Evolutionary conservation across 2,113 vertebrate genomes (phyloP).

Genomic region (Felis chaus): DNA sequence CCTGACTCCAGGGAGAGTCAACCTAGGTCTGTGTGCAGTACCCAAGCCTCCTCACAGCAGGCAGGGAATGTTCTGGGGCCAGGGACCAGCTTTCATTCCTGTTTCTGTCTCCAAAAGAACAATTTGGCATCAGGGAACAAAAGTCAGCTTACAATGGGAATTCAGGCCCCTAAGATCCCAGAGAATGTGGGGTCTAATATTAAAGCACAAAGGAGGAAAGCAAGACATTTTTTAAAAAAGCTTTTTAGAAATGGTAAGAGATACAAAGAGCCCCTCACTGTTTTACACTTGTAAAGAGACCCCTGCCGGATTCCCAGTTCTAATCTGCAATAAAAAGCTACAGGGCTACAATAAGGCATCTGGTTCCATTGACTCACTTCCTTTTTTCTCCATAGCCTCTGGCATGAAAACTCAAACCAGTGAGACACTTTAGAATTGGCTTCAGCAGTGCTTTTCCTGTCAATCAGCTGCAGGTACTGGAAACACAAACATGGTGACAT

Average conservation of each 20-base stretch:
- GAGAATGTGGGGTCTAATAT: not conserved
- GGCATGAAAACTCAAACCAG: conserved; percentile 78
- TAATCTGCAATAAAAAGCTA: conserved; percentile 76
- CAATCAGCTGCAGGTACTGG: conserved; percentile 78
- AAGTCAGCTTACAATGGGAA: conserved; percentile 73
- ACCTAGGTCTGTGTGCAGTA: not conserved
- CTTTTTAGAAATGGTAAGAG: conserved; percentile 71
- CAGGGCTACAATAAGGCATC: conserved; percentile 67
- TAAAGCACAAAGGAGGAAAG: conserved; percentile 56
- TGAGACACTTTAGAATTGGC: conserved; percentile 70
- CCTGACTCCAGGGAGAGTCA: not conserved
- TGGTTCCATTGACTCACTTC: conserved; percentile 59
- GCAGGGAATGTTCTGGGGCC: conserved; percentile 29
- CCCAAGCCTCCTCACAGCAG: conserved; percentile 52
- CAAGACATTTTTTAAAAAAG: conserved; percentile 48
- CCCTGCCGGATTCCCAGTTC: conserved; percentile 74
- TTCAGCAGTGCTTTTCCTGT: conserved; percentile 78
- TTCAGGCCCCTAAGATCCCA: not conserved
- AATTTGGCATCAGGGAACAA: conserved; percentile 41
- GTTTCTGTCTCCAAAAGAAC: conserved; percentile 67
- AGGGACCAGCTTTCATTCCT: not conserved
- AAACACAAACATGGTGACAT: conserved; percentile 79
- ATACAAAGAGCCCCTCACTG: conserved; percentile 66
- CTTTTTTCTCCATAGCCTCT: conserved; percentile 73
- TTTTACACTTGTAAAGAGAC: conserved; percentile 78